Evolutionary conservation across 2,888 invertebrate species (phyloP), one percentile per base, ranked within the genome.

Genomic region (Protophormia terraenovae): DNA sequence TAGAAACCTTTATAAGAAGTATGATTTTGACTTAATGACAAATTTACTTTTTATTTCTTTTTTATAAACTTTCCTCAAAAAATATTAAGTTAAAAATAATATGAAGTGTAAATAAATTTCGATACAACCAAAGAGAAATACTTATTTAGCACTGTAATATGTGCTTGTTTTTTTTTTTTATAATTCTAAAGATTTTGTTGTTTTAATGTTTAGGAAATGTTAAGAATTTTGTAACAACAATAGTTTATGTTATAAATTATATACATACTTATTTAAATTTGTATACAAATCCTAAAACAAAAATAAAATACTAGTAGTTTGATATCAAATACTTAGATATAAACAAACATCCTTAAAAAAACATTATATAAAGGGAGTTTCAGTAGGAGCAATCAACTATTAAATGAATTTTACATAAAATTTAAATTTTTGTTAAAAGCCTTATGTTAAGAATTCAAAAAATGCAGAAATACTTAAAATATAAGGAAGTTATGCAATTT

Each of bases 101-200:
- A n/a, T n/a, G n/a, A n/a, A n/a, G n/a, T 75, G 35, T 64, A 24
- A 24, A 64, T 73, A 73, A 24, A 64, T 72, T 60, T 47, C 10
- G 1, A n/a, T 3, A 35, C 12, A 35, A 35, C 35, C 12, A n/a
- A n/a, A n/a, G n/a, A n/a, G n/a, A n/a, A n/a, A n/a, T n/a, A n/a
- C n/a, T 35, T 35, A 10, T 35, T 8, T 45, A 16, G 14, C 16
- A 16, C 4, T 10, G 10, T 27, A 12, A 0, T 47, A 16, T 50
- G 16, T 35, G 0, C 2, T 7, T 10, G 2, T 12, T 62, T 3
- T 29, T 24, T 8, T 60, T 58, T 53, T 69, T 55, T 22, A 24
- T 14, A 22, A 14, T 8, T 71, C 3, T 29, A 4, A 55, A 38
- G n/a, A n/a, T n/a, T n/a, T n/a, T n/a, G n/a, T n/a, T n/a, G n/a